Evolutionary conservation across 2,888 invertebrate genomes (phyloP), one percentile per base, ranked within the genome.

Genomic region (Microctonus brassicae): DNA sequence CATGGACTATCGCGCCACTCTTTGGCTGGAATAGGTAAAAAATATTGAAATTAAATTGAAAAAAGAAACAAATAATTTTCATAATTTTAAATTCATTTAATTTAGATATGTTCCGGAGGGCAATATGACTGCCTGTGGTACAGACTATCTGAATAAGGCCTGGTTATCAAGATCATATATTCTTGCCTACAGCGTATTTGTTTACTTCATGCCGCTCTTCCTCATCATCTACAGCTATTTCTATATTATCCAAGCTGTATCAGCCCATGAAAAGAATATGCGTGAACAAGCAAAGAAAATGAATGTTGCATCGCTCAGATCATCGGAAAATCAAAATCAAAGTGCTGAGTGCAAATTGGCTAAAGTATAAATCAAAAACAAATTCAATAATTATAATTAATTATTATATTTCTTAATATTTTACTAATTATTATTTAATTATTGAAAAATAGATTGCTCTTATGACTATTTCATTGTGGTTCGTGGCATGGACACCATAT

Each of bases 401-500:
- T 29, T 29, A 5, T 29, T 7, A 29, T 29, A 7, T 5, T 29
- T 3, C 4, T 5, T 29, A 5, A 29, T 29, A 7, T 5, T 29
- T 29, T 29, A 29, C 7, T 29, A 5, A 29, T 5, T 29, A 24
- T n/a, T 11, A 58, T 47, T 17, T 70, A n/a, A n/a, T n/a, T n/a
- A n/a, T n/a, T n/a, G n/a, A n/a, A n/a, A 13, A 5, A 76, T 78
- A 93, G 91, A 94, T 97, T 68, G 96, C 97, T 67, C 89, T 97
- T 84, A 95, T 95, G 91, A 97, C 96, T 74, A 95, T 97, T 81
- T 91, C 94, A 0, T 88, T 97, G 78, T 97, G 96, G 95, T 94
- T 97, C 89, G 92, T 95, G 90, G 96, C 96, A 61, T 97, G 97
- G 97, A 95, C 95, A 26, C 96, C 96, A 9, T 97, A 96, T 83